Conservation (phyloP, 2,888 invertebrate species). For the Morpho achilles region DNA sequence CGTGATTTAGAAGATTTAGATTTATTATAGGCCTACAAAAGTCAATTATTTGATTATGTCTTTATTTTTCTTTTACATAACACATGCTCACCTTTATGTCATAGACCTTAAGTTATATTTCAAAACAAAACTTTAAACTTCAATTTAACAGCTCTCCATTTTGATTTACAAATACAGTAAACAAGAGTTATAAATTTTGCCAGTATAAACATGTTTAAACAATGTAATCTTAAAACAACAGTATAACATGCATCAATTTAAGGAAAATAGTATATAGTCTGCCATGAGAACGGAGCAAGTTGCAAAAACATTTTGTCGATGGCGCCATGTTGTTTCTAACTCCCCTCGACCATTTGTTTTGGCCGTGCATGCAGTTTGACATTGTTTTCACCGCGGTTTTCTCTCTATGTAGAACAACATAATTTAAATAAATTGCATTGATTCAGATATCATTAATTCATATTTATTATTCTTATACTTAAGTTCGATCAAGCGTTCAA, state of each 20-base stretch:
- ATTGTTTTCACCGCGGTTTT: slow-evolving; percentile 38
- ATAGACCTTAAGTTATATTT: no score
- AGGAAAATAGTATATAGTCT: slow-evolving; percentile 35
- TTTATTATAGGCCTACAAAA: no score
- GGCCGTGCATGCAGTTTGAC: slow-evolving; percentile 41
- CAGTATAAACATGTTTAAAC: slow-evolving; percentile 11
- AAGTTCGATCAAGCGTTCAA: neutral
- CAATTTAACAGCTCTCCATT: no score
- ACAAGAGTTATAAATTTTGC: no score
- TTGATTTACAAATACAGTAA: no score
- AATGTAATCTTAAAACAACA: slow-evolving; percentile 16
- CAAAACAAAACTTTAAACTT: no score
- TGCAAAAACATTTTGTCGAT: slow-evolving; percentile 40
- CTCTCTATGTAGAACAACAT: slow-evolving; percentile 16
- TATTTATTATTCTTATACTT: neutral
- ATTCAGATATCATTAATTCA: slow-evolving; percentile 1
- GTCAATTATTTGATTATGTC: no score
- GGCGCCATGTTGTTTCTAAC: slow-evolving; percentile 47
- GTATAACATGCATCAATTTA: slow-evolving; percentile 22
- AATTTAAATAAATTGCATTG: slow-evolving; percentile 19
- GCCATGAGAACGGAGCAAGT: slow-evolving; percentile 39
- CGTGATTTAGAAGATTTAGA: no score
- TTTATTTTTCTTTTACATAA: no score
- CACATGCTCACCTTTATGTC: no score
- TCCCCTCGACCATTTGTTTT: slow-evolving; percentile 31